phyloP scores from a whole-genome alignment of 2,797 vertebrate genomes.

The Silurus lanzhouensis region DNA sequence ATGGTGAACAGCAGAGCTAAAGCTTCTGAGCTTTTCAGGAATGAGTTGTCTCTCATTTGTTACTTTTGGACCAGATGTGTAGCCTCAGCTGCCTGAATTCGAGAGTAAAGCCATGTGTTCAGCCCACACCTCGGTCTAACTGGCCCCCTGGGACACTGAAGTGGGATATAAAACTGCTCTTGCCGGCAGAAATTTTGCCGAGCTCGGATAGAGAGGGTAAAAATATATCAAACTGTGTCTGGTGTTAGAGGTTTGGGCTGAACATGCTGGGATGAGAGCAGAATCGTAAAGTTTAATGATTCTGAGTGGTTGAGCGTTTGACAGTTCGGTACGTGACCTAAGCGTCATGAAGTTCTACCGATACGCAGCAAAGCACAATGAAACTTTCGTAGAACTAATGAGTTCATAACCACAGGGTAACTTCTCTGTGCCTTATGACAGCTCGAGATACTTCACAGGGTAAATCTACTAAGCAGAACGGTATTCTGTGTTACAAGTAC shows the following conservation, averaged over 20 bases:
- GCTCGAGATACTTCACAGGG: not conserved
- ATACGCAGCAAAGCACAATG: not conserved
- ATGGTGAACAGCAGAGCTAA: not conserved
- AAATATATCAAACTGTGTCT: slow-evolving; percentile 15
- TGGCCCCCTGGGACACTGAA: slow-evolving; percentile 34
- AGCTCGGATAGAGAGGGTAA: slow-evolving; percentile 23
- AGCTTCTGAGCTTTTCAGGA: not conserved
- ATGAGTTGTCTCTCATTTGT: slow-evolving; percentile 10
- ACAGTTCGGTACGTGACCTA: slow-evolving; percentile 14
- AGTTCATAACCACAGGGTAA: slow-evolving; percentile 30
- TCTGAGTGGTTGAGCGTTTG: not conserved
- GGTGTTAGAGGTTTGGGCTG: not conserved
- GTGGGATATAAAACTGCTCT: slow-evolving; percentile 42
- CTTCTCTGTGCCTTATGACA: slow-evolving; percentile 4
- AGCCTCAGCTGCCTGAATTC: slow-evolving; percentile 41
- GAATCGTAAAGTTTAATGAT: not conserved
- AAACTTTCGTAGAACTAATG: slow-evolving; percentile 22
- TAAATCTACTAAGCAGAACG: slow-evolving; percentile 23
- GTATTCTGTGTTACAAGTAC: slow-evolving; percentile 15
- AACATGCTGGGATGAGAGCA: slow-evolving; percentile 10
- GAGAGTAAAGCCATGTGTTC: slow-evolving; percentile 50
- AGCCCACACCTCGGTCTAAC: slow-evolving; percentile 46
- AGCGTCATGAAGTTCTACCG: not conserved
- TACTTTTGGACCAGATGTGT: slow-evolving; percentile 38
- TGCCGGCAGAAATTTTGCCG: slow-evolving; percentile 40